These are phyloP conservation scores for Hippopotamyrus pictus DNA, from an alignment of 2,797 vertebrate genomes.

Conservation along the genomic window DNA sequence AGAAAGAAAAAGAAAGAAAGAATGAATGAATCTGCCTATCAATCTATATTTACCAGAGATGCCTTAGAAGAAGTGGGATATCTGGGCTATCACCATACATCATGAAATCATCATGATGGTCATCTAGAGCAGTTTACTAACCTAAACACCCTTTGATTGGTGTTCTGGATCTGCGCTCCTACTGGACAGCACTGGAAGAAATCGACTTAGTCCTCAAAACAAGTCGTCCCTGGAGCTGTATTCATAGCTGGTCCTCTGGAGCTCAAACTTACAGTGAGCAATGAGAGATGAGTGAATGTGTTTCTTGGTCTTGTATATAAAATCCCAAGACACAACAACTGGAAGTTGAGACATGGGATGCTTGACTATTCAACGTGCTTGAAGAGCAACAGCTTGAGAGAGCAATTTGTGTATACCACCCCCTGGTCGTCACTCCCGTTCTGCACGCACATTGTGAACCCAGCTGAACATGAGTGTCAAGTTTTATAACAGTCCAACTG, in stretches of 20 bases:
- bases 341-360: not conserved
- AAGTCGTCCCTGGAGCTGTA: not conserved
- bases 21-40: too few relatives aligned
- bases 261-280: not conserved
- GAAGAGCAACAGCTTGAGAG: not conserved
- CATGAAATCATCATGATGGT: not conserved
- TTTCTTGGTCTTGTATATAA: not conserved
- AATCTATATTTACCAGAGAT: not conserved
- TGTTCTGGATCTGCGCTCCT: not conserved
- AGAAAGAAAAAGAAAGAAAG: too few relatives aligned
- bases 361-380: not conserved
- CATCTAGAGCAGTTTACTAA: not conserved
- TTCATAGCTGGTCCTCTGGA: not conserved
- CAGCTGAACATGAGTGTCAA: not conserved
- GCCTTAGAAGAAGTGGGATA: not conserved
- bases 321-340: not conserved
- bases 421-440: not conserved
- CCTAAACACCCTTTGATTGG: not conserved
- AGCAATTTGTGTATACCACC: not conserved
- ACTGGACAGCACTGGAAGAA: not conserved
- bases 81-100: not conserved
- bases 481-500: conserved; percentile 6
- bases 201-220: not conserved
- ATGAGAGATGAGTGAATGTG: not conserved
- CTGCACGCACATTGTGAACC: not conserved